phyloP scores from a whole-genome alignment of 2,888 invertebrate genomes.

The Dermolepida albohirtum region DNA sequence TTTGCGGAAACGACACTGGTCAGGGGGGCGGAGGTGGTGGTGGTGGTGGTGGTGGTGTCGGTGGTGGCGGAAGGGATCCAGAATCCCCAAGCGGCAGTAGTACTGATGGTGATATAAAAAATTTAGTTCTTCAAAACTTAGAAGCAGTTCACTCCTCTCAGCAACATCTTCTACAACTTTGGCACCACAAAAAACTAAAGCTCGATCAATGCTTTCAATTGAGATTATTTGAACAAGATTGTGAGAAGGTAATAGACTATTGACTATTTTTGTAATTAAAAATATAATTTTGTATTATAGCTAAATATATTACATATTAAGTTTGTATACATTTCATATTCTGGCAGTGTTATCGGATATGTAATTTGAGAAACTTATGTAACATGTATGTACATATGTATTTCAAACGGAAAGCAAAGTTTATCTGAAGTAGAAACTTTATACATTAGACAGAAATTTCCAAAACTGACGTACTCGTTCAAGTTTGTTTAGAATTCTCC shows the following conservation, averaged over 20 bases:
- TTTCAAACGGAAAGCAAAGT: too few species aligned
- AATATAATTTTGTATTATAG: too few species aligned
- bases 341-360: too few species aligned
- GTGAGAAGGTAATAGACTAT: constrained; percentile 80
- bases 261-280: too few species aligned
- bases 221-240: constrained; percentile 95
- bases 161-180: constrained; percentile 90
- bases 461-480: too few species aligned
- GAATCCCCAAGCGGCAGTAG: constrained; percentile 78
- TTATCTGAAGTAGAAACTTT: too few species aligned
- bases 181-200: constrained; percentile 95
- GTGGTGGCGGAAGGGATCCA: constrained; percentile 72
- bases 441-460: too few species aligned
- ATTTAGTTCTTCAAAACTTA: constrained; percentile 82
- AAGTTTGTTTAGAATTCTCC: too few species aligned
- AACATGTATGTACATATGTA: too few species aligned
- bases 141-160: constrained; percentile 90
- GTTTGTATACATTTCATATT: too few species aligned
- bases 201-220: constrained; percentile 97
- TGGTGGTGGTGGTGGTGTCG: constrained; percentile 53
- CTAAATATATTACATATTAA: too few species aligned
- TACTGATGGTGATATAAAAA: constrained; percentile 71
- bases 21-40: constrained; percentile 58
- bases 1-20: constrained; percentile 67
- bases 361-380: too few species aligned